These are phyloP conservation scores for Macropus fuliginosus DNA, from an alignment of 2,797 vertebrate genomes.

Conservation along the genomic window DNA sequence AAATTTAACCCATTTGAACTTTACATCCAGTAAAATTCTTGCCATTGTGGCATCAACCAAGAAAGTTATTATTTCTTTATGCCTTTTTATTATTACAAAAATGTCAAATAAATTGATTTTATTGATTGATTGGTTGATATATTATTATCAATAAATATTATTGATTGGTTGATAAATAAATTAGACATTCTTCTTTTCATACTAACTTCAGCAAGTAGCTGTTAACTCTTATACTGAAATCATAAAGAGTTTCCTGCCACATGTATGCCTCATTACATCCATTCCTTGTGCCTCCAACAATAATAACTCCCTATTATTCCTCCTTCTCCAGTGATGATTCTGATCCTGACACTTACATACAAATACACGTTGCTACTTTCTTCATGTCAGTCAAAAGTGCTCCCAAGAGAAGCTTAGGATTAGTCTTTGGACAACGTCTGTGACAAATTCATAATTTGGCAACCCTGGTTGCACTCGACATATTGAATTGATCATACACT, in stretches of 20 bases:
- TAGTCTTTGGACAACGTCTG: conserved; percentile 12
- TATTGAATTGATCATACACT: background rate
- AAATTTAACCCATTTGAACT: background rate
- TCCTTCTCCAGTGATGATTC: conserved; percentile 43
- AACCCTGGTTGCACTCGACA: conserved; percentile 47
- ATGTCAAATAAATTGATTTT: background rate
- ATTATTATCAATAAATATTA: too few relatives aligned
- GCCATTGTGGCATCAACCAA: conserved; percentile 30
- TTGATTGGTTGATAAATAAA: conserved; percentile 41
- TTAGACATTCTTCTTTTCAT: conserved; percentile 34
- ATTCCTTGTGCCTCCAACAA: conserved; percentile 40
- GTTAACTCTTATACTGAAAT: conserved; percentile 40
- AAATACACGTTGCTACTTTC: conserved; percentile 10
- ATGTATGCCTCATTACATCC: conserved; percentile 24
- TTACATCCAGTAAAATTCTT: conserved; percentile 35
- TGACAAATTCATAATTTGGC: conserved; percentile 54
- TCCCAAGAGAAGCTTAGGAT: conserved; percentile 28
- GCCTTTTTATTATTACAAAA: conserved; percentile 18
- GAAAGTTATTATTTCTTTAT: background rate
- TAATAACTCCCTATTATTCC: conserved; percentile 1
- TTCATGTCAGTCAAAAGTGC: background rate
- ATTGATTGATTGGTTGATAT: too few relatives aligned
- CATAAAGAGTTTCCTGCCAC: conserved; percentile 33
- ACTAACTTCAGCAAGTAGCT: conserved; percentile 47
- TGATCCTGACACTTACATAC: conserved; percentile 10